Evolutionary conservation across 2,888 invertebrate species (phyloP), one percentile per base, ranked within the genome.

Genomic region (Chrysomela aeneicollis): DNA sequence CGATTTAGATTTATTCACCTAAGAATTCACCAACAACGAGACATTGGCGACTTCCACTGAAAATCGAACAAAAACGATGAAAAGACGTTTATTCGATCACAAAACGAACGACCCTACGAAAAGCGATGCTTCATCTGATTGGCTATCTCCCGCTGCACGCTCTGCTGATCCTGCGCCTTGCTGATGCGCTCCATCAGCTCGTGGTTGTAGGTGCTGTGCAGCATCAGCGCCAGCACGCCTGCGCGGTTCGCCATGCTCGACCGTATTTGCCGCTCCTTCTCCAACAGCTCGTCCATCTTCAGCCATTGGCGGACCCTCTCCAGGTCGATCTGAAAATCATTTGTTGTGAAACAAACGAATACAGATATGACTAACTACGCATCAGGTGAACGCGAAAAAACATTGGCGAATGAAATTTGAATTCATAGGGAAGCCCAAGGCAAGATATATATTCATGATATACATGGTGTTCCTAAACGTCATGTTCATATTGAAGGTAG

Each of bases 141-240:
- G 0, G 77, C 77, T 64, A 85, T 74, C 69, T 85, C 85, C 50
- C 82, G 81, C 61, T 85, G 84, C 77, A 85, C 82, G 0, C 84
- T 84, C 54, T 84, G 83, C 64, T 84, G 82, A 65, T 83, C 86
- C 70, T 86, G 86, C 52, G 85, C 86, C 68, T 86, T 85, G 0
- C 85, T 84, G 71, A 90, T 84, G 74, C 89, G 87, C 76, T 93
- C 93, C 90, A 94, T 92, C 0, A 94, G 87, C 74, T 94, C 95
- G 79, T 97, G 96, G 83, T 97, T 95, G 80, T 95, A 95, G 0
- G 97, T 97, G 5, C 97, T 96, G 81, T 98, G 97, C n/a, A 98
- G 84, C 92, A 98, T 93, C 0, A 98, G 85, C 0, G 95, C 95
- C 12, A 98, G 84, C 0, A 98, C 94, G 0, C 97, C 97, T 49